phyloP scores from a whole-genome alignment of 2,797 vertebrate species.

The Aythya fuligula region DNA sequence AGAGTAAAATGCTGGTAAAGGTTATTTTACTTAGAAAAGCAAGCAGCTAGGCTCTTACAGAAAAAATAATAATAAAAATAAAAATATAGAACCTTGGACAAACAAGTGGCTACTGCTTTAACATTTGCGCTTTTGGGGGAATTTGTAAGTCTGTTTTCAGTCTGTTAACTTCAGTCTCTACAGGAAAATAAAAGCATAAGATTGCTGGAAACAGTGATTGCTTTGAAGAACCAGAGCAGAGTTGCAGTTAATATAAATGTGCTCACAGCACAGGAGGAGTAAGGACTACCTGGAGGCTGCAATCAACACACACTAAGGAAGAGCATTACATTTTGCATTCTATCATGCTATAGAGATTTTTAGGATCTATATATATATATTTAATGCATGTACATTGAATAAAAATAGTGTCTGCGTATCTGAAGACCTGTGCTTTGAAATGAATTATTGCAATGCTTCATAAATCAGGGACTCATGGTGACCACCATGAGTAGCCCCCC shows the following conservation, averaged over 20 bases:
- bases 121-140: not conserved
- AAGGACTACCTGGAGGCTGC: not conserved
- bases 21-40: not conserved
- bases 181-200: not conserved
- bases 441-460: not conserved
- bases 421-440: not conserved
- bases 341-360: not conserved
- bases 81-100: not conserved
- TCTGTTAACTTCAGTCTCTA: not conserved
- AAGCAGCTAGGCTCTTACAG: not conserved
- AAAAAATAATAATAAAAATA: not conserved
- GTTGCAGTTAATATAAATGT: not conserved
- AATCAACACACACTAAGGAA: not conserved
- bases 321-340: not conserved
- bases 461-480: not conserved
- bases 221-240: not conserved
- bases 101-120: not conserved
- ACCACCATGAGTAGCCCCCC: not conserved
- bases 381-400: not conserved
- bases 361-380: not conserved
- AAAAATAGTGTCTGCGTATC: not conserved
- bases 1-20: not conserved
- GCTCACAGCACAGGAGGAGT: not conserved
- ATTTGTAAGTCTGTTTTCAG: not conserved
- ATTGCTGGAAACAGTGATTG: not conserved